Percentiles rank a stretch among this genome's conserved stretches.
Conservation (phyloP, 2,888 invertebrate genomes). For the Drosophila histrio region DNA sequence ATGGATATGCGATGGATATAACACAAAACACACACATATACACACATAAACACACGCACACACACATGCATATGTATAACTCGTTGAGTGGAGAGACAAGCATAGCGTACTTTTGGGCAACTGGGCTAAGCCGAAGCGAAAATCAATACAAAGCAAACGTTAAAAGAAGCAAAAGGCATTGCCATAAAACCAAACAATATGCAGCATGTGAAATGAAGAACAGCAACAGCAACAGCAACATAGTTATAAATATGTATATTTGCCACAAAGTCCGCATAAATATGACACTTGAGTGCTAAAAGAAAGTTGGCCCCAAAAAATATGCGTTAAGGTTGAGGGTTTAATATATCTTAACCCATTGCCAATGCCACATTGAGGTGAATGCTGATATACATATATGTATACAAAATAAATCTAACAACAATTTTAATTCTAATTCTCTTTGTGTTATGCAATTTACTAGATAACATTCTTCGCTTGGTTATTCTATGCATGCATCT, state of each 20-base stretch:
- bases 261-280: constrained; percentile 60
- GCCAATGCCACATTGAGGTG: constrained; percentile 10
- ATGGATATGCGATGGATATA: constrained; percentile 56
- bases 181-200: constrained; percentile 45
- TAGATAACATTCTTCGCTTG: not conserved
- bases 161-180: constrained; percentile 21
- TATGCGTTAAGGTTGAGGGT: constrained; percentile 21
- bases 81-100: constrained; percentile 48
- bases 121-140: constrained; percentile 31
- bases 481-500: constrained; percentile 1
- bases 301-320: constrained; percentile 26
- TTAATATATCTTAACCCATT: constrained; percentile 5
- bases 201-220: constrained; percentile 11
- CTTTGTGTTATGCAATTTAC: constrained; percentile 10
- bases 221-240: constrained; percentile 30
- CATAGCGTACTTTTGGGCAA: constrained; percentile 49
- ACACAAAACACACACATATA: constrained; percentile 25
- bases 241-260: constrained; percentile 17
- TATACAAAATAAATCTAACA: constrained; percentile 3
- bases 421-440: not conserved
- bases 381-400: constrained; percentile 4
- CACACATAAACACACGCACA: constrained; percentile 18
- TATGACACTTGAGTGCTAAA: constrained; percentile 43
- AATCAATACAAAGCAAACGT: constrained; percentile 55
- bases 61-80: constrained; percentile 34